phyloP scores from a whole-genome alignment of 2,888 invertebrate genomes.

The Sympetrum striolatum region DNA sequence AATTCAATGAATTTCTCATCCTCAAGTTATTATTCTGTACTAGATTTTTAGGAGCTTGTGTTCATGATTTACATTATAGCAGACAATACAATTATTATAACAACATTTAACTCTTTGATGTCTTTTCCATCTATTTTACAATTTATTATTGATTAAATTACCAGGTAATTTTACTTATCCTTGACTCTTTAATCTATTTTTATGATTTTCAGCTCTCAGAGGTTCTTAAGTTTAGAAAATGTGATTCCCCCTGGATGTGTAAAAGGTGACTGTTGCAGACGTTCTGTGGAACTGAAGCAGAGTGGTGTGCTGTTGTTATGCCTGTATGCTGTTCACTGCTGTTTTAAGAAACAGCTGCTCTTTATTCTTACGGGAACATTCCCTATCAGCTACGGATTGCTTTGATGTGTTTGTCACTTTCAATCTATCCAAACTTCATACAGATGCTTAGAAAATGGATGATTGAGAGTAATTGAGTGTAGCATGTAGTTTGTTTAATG shows the following conservation, averaged over 20 bases:
- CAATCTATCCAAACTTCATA: slow-evolving; percentile 13
- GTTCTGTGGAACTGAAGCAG: slow-evolving; percentile 21
- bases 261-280: background rate
- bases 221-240: slow-evolving; percentile 28
- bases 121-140: too few relatives aligned
- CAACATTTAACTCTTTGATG: too few relatives aligned
- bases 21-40: too few relatives aligned
- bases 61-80: too few relatives aligned
- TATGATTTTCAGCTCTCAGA: slow-evolving; percentile 17
- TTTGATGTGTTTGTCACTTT: slow-evolving; percentile 26
- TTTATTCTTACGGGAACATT: slow-evolving; percentile 20
- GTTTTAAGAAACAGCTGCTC: slow-evolving; percentile 33
- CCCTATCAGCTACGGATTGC: slow-evolving; percentile 12
- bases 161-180: too few relatives aligned
- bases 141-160: too few relatives aligned
- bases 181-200: background rate
- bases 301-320: slow-evolving; percentile 30
- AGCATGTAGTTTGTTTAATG: slow-evolving; percentile 31
- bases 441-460: background rate
- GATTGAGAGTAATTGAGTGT: slow-evolving; percentile 5
- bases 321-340: slow-evolving; percentile 31
- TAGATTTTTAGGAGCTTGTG: too few relatives aligned
- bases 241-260: slow-evolving; percentile 35
- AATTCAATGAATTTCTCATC: too few relatives aligned
- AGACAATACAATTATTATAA: too few relatives aligned